Percentiles rank a stretch among this genome's conserved stretches.
phyloP scores from a whole-genome alignment of 2,113 vertebrate genomes.

The Gracilinanus agilis region DNA sequence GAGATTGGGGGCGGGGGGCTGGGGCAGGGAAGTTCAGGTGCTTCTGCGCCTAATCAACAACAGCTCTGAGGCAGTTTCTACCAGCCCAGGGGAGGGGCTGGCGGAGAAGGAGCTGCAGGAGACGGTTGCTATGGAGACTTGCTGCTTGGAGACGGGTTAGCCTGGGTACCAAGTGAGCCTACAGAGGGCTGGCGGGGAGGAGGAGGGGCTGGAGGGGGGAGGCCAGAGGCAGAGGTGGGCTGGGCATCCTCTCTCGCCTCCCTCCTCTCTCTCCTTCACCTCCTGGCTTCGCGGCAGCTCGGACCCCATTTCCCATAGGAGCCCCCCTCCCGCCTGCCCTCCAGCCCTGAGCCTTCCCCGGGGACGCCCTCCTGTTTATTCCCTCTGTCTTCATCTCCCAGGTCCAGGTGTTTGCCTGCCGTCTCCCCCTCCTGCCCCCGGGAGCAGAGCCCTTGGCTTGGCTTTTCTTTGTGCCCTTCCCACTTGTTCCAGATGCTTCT shows the following conservation, averaged over 20 bases:
- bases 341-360: background rate
- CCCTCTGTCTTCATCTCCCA: background rate
- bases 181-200: background rate
- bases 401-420: background rate
- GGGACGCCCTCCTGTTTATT: background rate
- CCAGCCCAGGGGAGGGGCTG: background rate
- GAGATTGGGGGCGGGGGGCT: background rate
- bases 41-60: background rate
- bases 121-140: background rate
- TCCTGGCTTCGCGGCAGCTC: no score
- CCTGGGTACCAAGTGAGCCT: constrained; percentile 5
- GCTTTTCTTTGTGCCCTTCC: no score
- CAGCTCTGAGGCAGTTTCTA: background rate
- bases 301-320: background rate
- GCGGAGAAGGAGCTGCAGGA: background rate
- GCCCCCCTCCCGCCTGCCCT: background rate
- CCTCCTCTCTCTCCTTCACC: no score
- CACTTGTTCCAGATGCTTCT: no score
- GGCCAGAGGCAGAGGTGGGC: background rate
- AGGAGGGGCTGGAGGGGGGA: background rate
- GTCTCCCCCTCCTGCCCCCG: background rate
- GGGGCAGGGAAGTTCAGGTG: background rate
- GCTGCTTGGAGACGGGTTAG: background rate
- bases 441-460: background rate
- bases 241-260: background rate